Conservation (phyloP, 2,888 invertebrate species). For the Caenorhabditis parvicauda region DNA sequence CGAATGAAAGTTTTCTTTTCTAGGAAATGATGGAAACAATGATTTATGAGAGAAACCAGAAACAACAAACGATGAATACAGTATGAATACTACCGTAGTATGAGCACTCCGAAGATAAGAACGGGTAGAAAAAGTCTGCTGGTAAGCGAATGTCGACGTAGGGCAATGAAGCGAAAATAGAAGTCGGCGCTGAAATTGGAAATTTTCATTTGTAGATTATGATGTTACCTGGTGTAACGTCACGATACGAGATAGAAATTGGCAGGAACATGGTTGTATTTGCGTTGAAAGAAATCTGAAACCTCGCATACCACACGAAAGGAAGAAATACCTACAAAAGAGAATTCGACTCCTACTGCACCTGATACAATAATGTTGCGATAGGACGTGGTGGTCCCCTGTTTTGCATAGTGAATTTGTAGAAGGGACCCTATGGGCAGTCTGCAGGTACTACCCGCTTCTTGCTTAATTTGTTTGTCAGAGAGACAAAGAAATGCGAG, state of each 20-base stretch:
- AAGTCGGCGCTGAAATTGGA: constrained; percentile 8
- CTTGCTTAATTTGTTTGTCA: background rate
- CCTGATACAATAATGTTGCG: constrained; percentile 15
- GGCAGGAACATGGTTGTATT: constrained; percentile 14
- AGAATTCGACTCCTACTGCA: constrained; percentile 9
- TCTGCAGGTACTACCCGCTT: constrained; percentile 7
- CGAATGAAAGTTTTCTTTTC: too few relatives aligned
- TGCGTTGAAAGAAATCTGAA: constrained; percentile 8
- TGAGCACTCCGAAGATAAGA: too few relatives aligned
- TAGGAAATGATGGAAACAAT: too few relatives aligned
- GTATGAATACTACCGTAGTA: too few relatives aligned
- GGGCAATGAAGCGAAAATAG: constrained; percentile 22
- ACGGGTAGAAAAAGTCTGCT: constrained; percentile 26
- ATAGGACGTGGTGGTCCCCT: constrained; percentile 18
- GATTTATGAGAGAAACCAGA: too few relatives aligned
- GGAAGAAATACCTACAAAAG: constrained; percentile 7
- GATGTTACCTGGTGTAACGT: constrained; percentile 6
- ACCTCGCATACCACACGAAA: background rate
- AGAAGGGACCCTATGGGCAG: constrained; percentile 15
- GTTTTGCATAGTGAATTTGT: constrained; percentile 16
- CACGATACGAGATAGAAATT: constrained; percentile 7
- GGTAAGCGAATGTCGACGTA: constrained; percentile 26
- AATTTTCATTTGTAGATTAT: background rate
- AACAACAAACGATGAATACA: too few relatives aligned
- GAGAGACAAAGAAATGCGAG: background rate